Conservation (phyloP, 2,113 vertebrate genomes). For the Myrmophylax atrothorax region DNA sequence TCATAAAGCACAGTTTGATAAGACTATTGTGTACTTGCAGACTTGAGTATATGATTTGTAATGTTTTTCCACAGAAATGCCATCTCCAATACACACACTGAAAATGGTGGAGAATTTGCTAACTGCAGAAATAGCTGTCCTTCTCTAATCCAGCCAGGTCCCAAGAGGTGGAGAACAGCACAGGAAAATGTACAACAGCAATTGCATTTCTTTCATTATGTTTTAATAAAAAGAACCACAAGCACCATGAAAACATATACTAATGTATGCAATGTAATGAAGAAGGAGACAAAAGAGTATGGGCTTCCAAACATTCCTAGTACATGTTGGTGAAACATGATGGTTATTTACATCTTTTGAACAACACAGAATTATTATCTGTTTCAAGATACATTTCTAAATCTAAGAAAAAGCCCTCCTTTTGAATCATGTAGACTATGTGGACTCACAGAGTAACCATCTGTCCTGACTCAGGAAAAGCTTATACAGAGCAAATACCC, state of each 20-base stretch:
- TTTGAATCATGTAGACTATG: background rate
- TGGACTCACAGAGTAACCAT: background rate
- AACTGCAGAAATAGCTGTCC: background rate
- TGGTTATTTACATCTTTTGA: background rate
- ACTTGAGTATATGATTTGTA: background rate
- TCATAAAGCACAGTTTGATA: background rate
- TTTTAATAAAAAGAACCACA: background rate
- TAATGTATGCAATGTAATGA: background rate
- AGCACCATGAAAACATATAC: background rate
- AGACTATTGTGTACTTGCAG: background rate
- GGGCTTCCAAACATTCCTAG: background rate
- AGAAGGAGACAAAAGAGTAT: background rate
- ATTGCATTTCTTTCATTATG: background rate
- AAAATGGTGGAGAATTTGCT: background rate
- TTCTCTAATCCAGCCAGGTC: background rate
- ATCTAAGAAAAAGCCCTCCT: background rate
- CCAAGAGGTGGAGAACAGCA: background rate
- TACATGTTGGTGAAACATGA: background rate
- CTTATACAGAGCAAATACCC: background rate
- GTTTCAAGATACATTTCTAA: background rate
- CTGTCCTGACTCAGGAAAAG: background rate
- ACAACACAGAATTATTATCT: background rate
- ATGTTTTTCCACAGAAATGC: background rate
- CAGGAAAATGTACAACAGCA: background rate
- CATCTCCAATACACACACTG: background rate